Evolutionary conservation across 2,113 vertebrate genomes (phyloP), one percentile per base, ranked within the genome.

Genomic region (Elanoides forficatus): DNA sequence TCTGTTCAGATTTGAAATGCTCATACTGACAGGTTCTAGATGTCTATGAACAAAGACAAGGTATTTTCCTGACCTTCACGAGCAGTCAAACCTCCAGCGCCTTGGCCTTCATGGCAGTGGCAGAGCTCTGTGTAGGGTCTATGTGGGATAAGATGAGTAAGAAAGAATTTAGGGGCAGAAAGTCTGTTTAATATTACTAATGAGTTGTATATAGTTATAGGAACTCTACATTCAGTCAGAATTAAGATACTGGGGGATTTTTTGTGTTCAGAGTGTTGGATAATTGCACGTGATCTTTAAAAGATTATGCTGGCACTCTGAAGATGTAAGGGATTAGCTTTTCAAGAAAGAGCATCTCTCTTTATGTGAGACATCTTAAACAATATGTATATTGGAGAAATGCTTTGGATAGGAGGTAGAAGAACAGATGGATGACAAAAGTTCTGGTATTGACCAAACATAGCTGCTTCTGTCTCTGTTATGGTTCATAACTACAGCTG

Each of bases 201-300:
- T 40, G 4, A 52, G 17, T 65, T 56, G 17, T 65, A 84, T 81
- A 59, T 30, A 30, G 27, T 25, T 52, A 4, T 36, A 58, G 62
- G 36, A 58, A 36, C 38, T 81, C 42, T 19, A 42, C 3, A 29
- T 81, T 53, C 21, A 45, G 82, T 80, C 40, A 59, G n/a, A 90
- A 63, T 75, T 62, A 55, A 74, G 21, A 55, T 36, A 47, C 11
- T 25, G 10, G 4, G 22, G 6, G 5, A 29, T 12, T 42, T 74
- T 82, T 38, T 59, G 13, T 67, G 23, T 78, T 71, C 27, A 42
- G 8, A 81, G 62, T 0, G 0, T 42, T 55, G 36, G 19, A 13
- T 50, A 70, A 76, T 72, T 38, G 15, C 10, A 36, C 10, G 55
- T 72, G 3, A 5, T 58, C 74, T 81, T 78, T 72, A 71, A 82